Evolutionary conservation across 2,113 vertebrate species (phyloP).

Genomic region (Anthoscopus minutus): DNA sequence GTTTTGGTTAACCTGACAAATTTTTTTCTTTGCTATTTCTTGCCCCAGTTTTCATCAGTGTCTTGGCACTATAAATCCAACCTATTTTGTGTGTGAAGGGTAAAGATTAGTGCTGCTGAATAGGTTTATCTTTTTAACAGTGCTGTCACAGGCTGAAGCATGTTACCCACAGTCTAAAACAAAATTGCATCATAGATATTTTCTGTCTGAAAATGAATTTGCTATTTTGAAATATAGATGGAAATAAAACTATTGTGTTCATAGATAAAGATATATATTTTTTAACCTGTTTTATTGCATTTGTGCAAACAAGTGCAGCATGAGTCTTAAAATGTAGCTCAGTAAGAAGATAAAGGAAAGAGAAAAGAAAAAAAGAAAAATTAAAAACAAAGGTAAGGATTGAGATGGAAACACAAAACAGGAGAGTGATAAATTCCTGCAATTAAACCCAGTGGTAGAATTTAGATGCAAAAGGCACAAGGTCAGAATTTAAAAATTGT

Average conservation of each 20-base stretch:
- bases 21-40: neutral
- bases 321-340: neutral
- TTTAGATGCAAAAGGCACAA: neutral
- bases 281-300: neutral
- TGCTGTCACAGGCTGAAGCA: neutral
- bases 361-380: neutral
- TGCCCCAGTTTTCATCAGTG: neutral
- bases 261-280: neutral
- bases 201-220: neutral
- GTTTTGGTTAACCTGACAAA: neutral
- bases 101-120: neutral
- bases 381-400: neutral
- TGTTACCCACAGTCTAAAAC: neutral
- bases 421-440: neutral
- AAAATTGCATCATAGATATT: neutral
- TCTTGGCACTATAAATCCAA: neutral
- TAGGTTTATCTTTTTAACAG: neutral
- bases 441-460: neutral
- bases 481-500: neutral
- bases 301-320: neutral
- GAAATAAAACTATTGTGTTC: neutral
- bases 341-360: neutral
- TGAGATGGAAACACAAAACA: neutral
- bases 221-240: neutral
- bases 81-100: neutral